Evolutionary conservation across 2,888 invertebrate genomes (phyloP), one percentile per base, ranked within the genome.

Genomic region (Megaustenia siamemsis): DNA sequence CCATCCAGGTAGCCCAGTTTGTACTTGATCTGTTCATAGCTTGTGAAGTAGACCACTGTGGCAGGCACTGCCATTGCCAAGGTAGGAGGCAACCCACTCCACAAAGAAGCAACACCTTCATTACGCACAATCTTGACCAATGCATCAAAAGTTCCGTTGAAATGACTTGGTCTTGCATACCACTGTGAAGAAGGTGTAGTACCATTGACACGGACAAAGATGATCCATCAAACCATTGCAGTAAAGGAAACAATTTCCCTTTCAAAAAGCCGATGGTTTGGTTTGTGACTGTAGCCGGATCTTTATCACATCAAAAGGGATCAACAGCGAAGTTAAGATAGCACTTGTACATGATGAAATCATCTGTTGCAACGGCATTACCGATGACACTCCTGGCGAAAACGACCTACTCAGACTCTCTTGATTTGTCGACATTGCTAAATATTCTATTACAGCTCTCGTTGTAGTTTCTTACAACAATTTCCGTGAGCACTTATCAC

Each of bases 151-250:
- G 95, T 92, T 45, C 93, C 93, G 81, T 95, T 96, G 91, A 98
- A 98, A 91, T 97, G 97, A 60, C 94, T 93, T 2, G 91, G 94
- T 86, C 94, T 90, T 69, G 93, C 93, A 91, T 96, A 96, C 97
- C 97, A 97, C 78, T 84, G 63, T 38, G 83, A 78, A 21, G 83
- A 81, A 4, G 77, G 71, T 24, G 80, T 68, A 56, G 88, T 88
- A 6, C 92, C 92, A 89, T 92, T 93, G 28, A 95, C 95, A 94
- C 98, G 98, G 96, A 93, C 99, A 99, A 60, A 99, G 94, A 93
- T 99, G 99, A 94, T 99, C 99, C 99, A 99, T 99, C 21, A 99
- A 95, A 0, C 99, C 99, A 95, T 99, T 99, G 93, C 98, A 98
- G 94, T 98, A 99, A 15, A 99, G 95, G 93, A 97, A 99, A 94